Conservation (phyloP, 2,113 vertebrate genomes). For the Oxygymnocypris stewartii region DNA sequence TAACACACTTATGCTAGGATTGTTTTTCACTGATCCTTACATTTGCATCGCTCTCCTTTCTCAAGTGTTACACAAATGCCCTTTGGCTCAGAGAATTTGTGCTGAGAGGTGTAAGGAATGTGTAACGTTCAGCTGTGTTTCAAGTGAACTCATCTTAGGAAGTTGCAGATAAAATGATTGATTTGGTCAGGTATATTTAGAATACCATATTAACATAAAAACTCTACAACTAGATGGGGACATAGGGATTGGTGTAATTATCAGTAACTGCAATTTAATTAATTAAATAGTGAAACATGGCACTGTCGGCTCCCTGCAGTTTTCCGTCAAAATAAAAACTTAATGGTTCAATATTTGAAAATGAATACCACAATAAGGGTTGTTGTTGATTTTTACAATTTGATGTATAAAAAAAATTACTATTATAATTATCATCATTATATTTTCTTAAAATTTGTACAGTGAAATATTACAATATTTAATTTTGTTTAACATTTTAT, state of each 20-base stretch:
- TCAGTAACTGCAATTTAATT: too few species aligned
- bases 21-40: not conserved
- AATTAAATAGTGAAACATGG: too few species aligned
- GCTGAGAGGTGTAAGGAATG: not conserved
- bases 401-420: not conserved
- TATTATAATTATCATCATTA: too few species aligned
- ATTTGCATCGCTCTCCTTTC: slow-evolving; percentile 7
- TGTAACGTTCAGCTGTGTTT: not conserved
- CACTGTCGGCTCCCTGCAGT: too few species aligned
- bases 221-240: not conserved
- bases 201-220: not conserved
- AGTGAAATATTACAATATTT: too few species aligned
- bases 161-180: not conserved
- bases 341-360: too few species aligned
- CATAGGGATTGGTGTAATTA: too few species aligned
- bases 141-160: not conserved
- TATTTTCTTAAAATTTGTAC: too few species aligned
- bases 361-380: too few species aligned
- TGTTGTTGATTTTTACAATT: not conserved
- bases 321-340: too few species aligned
- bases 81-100: not conserved
- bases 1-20: not conserved
- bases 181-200: not conserved
- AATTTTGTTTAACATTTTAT: too few species aligned
- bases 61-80: not conserved